Conservation (phyloP, 2,113 vertebrate genomes). For the Hippocampus abdominalis region DNA sequence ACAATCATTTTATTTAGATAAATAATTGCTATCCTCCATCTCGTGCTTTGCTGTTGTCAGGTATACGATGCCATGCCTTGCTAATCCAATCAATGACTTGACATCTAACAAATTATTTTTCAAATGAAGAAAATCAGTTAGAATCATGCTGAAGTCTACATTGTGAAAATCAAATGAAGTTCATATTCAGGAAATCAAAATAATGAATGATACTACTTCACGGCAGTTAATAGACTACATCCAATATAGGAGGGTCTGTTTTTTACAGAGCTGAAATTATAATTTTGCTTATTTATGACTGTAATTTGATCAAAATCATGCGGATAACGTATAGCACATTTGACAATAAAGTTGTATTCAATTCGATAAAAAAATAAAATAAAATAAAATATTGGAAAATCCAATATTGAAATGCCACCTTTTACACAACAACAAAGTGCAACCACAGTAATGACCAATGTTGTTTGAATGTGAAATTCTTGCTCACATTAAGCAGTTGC, state of each 20-base stretch:
- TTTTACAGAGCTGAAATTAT: background rate
- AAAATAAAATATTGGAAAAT: background rate
- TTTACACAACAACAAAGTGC: background rate
- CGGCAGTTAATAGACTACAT: background rate
- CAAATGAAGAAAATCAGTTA: background rate
- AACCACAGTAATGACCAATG: background rate
- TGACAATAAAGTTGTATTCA: too few species aligned
- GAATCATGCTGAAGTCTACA: background rate
- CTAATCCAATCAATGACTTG: background rate
- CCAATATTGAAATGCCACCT: background rate
- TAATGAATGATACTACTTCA: background rate
- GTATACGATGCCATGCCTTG: constrained; percentile 9
- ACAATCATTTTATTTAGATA: background rate
- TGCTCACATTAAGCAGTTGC: background rate
- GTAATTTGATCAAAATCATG: background rate
- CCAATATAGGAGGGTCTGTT: background rate
- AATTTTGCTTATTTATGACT: background rate
- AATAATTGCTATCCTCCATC: constrained; percentile 8
- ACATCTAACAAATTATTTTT: background rate
- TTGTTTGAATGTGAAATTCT: background rate
- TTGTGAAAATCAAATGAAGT: background rate
- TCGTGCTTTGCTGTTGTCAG: constrained; percentile 14
- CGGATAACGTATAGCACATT: too few species aligned
- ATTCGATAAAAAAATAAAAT: background rate
- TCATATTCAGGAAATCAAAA: background rate